phyloP scores from a whole-genome alignment of 2,113 vertebrate genomes.

The Cyanocitta stelleri region DNA sequence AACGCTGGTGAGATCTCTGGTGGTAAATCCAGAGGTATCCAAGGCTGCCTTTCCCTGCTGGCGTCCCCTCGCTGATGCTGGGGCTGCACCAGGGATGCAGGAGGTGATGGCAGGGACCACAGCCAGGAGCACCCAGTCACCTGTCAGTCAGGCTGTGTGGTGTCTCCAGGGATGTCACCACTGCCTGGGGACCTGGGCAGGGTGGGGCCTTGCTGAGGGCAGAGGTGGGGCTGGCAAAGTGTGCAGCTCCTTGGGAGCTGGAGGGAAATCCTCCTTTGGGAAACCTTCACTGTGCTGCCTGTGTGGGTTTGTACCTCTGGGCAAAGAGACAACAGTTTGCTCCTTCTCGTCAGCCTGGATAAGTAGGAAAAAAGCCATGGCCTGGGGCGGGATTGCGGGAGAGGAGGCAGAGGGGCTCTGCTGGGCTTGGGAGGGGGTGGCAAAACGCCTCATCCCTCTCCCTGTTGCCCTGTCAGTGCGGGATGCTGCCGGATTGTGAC shows the following conservation, averaged over 20 bases:
- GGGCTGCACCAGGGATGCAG: not conserved
- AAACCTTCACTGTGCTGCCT: not conserved
- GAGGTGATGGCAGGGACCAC: not conserved
- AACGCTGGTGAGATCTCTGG: fast-evolving
- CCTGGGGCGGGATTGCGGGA: not conserved
- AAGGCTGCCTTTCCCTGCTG: not conserved
- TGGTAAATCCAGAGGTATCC: not conserved
- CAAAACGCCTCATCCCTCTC: not conserved
- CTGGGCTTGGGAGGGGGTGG: not conserved
- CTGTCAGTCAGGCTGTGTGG: fast-evolving
- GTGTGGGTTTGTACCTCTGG: not conserved
- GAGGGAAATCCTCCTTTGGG: not conserved
- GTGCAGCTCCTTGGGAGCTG: not conserved
- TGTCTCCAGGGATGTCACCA: not conserved
- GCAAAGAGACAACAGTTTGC: not conserved
- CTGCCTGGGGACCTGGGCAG: fast-evolving
- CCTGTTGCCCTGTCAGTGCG: not conserved
- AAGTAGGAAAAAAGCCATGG: not conserved
- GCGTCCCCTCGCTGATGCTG: not conserved
- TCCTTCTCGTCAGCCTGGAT: not conserved
- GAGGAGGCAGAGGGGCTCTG: not conserved
- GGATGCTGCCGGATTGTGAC: not conserved
- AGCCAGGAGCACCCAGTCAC: not conserved
- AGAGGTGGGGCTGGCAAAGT: not conserved
- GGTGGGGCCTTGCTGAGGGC: not conserved